These are phyloP conservation scores for Vanessa cardui DNA, from an alignment of 2,888 invertebrate genomes.

Conservation along the genomic window DNA sequence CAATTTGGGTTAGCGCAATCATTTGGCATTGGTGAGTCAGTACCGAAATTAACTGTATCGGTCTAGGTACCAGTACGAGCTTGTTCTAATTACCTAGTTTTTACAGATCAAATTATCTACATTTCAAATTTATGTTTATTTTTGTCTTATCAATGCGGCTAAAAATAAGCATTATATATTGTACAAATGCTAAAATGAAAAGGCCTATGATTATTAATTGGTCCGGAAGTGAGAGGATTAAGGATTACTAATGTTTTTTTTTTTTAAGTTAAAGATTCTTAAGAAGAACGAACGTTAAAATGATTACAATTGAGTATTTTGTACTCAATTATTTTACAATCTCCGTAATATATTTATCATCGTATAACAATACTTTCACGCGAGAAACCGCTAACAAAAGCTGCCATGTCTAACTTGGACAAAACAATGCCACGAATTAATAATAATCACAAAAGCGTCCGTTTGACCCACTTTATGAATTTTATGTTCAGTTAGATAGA, in stretches of 20 bases:
- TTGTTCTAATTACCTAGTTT: slow-evolving; percentile 75
- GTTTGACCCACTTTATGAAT: slow-evolving; percentile 54
- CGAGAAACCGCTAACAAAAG: slow-evolving; percentile 36
- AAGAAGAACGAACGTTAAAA: too few species aligned
- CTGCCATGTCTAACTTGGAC: slow-evolving; percentile 40
- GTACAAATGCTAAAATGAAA: neutral
- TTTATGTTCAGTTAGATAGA: neutral
- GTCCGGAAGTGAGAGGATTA: too few species aligned
- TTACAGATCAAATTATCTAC: slow-evolving; percentile 66
- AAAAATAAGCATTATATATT: neutral
- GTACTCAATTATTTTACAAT: neutral
- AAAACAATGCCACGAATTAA: slow-evolving; percentile 49
- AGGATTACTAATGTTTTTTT: too few species aligned
- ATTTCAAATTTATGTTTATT: slow-evolving; percentile 51
- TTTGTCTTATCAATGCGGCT: slow-evolving; percentile 6
- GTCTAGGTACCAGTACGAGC: slow-evolving; percentile 63
- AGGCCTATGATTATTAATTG: neutral
- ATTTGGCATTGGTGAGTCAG: slow-evolving; percentile 67
- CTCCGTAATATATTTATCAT: slow-evolving; percentile 22
- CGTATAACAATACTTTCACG: slow-evolving; percentile 33
- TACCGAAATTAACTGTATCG: slow-evolving; percentile 62
- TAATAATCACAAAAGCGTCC: slow-evolving; percentile 50
- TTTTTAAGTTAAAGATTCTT: too few species aligned
- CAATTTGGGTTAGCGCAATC: slow-evolving; percentile 65
- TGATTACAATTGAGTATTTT: neutral